Conservation (phyloP, 2,113 vertebrate species). For the Pungitius pungitius region DNA sequence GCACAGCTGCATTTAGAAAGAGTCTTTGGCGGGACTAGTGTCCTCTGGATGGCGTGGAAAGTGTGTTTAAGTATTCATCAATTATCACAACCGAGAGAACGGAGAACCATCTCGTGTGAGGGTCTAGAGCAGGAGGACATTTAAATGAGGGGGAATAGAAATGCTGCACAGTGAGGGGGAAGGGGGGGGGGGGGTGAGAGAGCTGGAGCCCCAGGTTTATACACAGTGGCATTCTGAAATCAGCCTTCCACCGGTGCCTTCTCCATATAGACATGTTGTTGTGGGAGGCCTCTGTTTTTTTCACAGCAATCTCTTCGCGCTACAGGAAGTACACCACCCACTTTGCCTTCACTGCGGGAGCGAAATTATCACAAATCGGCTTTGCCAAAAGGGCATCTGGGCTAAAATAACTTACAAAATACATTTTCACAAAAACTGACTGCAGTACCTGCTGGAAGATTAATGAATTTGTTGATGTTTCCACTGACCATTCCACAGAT, state of each 20-base stretch:
- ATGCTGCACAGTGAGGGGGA: slow-evolving; percentile 1
- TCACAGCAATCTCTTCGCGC: slow-evolving; percentile 9
- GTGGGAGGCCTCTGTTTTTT: slow-evolving; percentile 11
- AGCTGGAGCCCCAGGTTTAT: not conserved
- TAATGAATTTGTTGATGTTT: slow-evolving; percentile 36
- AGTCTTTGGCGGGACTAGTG: slow-evolving; percentile 32
- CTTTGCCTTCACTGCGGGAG: slow-evolving; percentile 20
- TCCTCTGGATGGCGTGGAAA: slow-evolving; percentile 37
- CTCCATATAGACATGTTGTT: slow-evolving; percentile 1
- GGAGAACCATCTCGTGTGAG: slow-evolving; percentile 44
- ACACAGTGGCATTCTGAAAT: too few species aligned
- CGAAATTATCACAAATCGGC: not conserved
- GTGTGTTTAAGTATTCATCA: slow-evolving; percentile 47
- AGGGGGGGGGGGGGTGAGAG: too few species aligned
- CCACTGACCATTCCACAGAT: slow-evolving; percentile 59
- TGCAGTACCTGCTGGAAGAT: not conserved
- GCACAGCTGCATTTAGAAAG: too few species aligned
- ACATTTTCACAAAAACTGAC: not conserved
- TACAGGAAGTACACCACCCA: slow-evolving; percentile 9
- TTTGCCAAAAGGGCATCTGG: not conserved
- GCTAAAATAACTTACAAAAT: not conserved
- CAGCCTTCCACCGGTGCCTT: not conserved
- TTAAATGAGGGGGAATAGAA: slow-evolving; percentile 23
- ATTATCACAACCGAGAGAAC: slow-evolving; percentile 45
- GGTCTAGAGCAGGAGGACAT: slow-evolving; percentile 9